Conservation (phyloP, 2,797 vertebrate species). For the Carapus acus region DNA sequence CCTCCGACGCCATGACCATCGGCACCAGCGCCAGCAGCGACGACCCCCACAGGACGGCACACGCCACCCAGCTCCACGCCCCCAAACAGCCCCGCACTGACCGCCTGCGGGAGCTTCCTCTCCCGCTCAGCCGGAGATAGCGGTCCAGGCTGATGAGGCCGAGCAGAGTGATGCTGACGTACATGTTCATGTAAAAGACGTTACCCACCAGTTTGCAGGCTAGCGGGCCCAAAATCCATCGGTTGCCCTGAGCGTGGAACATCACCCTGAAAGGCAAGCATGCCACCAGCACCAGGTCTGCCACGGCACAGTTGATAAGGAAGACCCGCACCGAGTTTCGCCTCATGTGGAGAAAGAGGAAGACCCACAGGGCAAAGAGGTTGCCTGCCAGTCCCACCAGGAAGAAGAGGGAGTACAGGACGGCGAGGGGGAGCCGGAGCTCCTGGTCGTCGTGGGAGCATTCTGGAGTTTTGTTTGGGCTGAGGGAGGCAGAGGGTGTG, state of each 20-base stretch:
- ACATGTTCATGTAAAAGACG: constrained; percentile 84
- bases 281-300: constrained; percentile 85
- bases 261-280: constrained; percentile 87
- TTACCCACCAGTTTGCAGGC: constrained; percentile 84
- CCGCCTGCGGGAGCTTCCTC: constrained; percentile 48
- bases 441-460: constrained; percentile 65
- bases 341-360: constrained; percentile 77
- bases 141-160: constrained; percentile 83
- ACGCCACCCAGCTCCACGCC: constrained; percentile 65
- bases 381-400: constrained; percentile 82
- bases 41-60: constrained; percentile 49
- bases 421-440: constrained; percentile 67
- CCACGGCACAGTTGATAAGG: constrained; percentile 85
- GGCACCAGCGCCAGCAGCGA: constrained; percentile 27
- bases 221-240: constrained; percentile 73
- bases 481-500: neutral
- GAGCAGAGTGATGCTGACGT: constrained; percentile 77
- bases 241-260: constrained; percentile 76
- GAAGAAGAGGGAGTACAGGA: constrained; percentile 82
- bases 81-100: constrained; percentile 58
- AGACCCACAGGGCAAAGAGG: constrained; percentile 85
- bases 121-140: constrained; percentile 73
- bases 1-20: constrained; percentile 46
- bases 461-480: neutral
- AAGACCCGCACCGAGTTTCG: constrained; percentile 90